These are phyloP conservation scores for Cyclopterus lumpus DNA, from an alignment of 2,797 vertebrate species.

Conservation along the genomic window DNA sequence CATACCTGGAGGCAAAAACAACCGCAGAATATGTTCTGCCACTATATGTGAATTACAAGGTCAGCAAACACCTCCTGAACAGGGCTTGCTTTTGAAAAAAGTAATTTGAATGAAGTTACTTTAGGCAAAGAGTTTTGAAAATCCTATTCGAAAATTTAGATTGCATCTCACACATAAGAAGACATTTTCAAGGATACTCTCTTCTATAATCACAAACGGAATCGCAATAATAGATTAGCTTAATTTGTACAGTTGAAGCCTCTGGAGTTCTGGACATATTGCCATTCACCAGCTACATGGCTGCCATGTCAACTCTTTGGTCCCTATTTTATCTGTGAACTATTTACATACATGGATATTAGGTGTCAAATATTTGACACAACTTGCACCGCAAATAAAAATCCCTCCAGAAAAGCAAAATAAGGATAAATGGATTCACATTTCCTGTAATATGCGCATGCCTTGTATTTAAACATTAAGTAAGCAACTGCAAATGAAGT, in stretches of 20 bases:
- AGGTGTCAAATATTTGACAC: not conserved
- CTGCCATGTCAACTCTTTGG: not conserved
- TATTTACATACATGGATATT: not conserved
- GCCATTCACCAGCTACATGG: not conserved
- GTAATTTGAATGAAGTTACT: not conserved
- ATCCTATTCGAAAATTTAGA: not conserved
- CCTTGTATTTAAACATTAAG: not conserved
- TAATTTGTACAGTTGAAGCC: not conserved
- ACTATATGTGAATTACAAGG: not conserved
- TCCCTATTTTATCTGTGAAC: not conserved
- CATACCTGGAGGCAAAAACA: constrained; percentile 59
- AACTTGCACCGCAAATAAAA: not conserved
- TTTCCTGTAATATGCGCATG: not conserved
- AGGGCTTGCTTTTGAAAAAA: not conserved
- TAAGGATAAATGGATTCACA: not conserved
- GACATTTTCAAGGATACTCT: not conserved
- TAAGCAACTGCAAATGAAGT: constrained; percentile 3
- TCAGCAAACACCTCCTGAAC: not conserved
- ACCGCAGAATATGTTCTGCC: constrained; percentile 28
- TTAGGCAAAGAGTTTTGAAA: not conserved
- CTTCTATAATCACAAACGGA: not conserved
- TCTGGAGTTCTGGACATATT: not conserved
- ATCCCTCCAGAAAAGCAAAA: not conserved
- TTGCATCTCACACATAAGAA: not conserved
- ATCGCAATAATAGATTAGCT: not conserved